Conservation (phyloP, 1,140 invertebrate genomes). For the Neodiprion virginianus region DNA sequence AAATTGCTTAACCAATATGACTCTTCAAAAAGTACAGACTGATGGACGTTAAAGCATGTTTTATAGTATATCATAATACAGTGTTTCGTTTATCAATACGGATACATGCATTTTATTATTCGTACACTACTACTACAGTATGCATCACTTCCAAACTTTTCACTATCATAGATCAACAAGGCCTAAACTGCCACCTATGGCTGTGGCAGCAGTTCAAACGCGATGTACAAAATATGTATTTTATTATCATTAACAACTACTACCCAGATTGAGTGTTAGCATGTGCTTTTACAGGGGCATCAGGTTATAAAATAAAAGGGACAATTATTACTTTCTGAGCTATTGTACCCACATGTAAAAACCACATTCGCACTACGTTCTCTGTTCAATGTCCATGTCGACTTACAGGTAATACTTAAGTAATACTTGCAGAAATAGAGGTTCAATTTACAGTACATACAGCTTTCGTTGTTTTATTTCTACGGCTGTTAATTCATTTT, state of each 20-base stretch:
- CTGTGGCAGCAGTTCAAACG: conserved; percentile 52
- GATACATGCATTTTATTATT: conserved; percentile 11
- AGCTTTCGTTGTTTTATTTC: no score
- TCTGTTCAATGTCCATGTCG: no score
- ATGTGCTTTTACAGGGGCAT: no score
- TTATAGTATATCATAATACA: neutral
- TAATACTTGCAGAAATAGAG: no score
- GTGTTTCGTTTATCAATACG: neutral
- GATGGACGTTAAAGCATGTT: neutral
- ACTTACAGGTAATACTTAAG: no score
- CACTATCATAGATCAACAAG: conserved; percentile 39
- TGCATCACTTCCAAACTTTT: conserved; percentile 9
- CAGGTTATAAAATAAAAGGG: no score
- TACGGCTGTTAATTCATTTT: no score
- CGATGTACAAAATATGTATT: conserved; percentile 51
- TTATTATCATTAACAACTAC: conserved; percentile 16
- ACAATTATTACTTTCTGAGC: no score
- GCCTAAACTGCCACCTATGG: conserved; percentile 52
- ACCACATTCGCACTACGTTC: no score
- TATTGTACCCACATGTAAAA: no score
- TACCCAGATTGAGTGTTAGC: neutral
- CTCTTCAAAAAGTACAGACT: conserved; percentile 37
- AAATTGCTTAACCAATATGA: conserved; percentile 48
- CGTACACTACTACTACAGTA: neutral
- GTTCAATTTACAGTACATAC: no score